Evolutionary conservation across 2,113 vertebrate genomes (phyloP).

Genomic region (Sigmodon hispidus): DNA sequence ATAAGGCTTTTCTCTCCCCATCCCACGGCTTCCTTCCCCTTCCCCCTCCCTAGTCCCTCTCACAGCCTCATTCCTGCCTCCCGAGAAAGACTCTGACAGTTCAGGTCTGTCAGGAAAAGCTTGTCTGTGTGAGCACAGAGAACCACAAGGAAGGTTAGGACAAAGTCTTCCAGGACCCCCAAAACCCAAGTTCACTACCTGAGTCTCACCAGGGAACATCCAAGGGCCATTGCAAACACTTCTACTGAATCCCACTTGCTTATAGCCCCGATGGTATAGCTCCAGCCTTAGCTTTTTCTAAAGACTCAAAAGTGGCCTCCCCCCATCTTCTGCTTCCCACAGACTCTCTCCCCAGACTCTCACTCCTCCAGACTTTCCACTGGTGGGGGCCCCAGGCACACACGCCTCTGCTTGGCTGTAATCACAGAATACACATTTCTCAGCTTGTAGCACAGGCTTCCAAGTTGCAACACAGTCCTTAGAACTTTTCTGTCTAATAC

Average conservation of each 20-base stretch:
- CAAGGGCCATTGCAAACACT: neutral
- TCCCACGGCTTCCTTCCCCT: no score
- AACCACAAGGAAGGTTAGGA: neutral
- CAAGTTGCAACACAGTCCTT: constrained; percentile 27
- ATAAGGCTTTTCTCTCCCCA: neutral
- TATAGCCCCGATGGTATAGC: neutral
- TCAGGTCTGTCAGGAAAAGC: neutral
- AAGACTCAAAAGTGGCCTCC: no score
- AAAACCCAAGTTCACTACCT: neutral
- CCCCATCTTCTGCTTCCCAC: neutral
- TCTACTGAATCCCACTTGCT: neutral
- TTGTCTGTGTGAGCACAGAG: neutral
- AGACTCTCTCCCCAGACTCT: neutral
- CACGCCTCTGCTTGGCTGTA: neutral
- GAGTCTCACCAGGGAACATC: neutral
- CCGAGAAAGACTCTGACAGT: neutral
- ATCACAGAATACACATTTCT: neutral
- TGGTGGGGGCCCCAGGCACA: neutral
- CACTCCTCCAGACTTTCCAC: neutral
- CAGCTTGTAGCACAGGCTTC: neutral
- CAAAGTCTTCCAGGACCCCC: neutral
- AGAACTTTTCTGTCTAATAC: neutral
- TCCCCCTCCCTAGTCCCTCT: neutral
- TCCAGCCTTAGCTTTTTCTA: neutral
- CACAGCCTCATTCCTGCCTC: neutral